Conservation (phyloP, 1,140 invertebrate genomes). For the Pseudomyrmex dendroicus region DNA sequence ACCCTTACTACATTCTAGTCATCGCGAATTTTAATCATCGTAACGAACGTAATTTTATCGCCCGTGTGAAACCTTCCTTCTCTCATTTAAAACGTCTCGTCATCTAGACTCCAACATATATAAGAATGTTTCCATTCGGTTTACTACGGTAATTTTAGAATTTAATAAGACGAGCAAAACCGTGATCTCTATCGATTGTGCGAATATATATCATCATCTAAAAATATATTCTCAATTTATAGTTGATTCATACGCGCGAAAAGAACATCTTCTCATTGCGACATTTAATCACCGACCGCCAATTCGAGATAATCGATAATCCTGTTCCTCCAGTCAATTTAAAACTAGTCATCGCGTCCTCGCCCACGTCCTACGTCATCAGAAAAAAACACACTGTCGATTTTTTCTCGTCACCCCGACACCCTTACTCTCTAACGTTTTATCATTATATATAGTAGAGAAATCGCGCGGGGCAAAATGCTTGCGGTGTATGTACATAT, state of each 20-base stretch:
- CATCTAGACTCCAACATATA: slow-evolving; percentile 15
- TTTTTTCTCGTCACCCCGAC: slow-evolving; percentile 4
- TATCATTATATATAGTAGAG: neutral
- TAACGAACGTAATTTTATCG: slow-evolving; percentile 20
- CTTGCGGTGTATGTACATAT: neutral
- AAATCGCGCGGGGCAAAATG: slow-evolving; percentile 1
- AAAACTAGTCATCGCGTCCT: slow-evolving; percentile 32
- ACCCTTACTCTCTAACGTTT: too few relatives aligned
- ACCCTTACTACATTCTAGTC: neutral
- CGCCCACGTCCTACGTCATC: slow-evolving; percentile 14
- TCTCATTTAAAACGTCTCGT: slow-evolving; percentile 16
- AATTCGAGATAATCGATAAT: slow-evolving; percentile 60
- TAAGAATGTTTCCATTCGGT: slow-evolving; percentile 47
- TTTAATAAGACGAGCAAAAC: slow-evolving; percentile 8
- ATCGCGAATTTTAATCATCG: neutral
- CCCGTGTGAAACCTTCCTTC: neutral
- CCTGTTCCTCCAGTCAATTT: slow-evolving; percentile 67
- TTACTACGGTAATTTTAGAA: slow-evolving; percentile 11
- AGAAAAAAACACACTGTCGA: neutral
- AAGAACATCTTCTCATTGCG: slow-evolving; percentile 1
- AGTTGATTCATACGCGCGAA: slow-evolving; percentile 18
- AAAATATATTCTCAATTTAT: slow-evolving; percentile 10
- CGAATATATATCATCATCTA: neutral
- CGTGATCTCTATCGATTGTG: slow-evolving; percentile 29
- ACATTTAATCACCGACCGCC: slow-evolving; percentile 28